Base-by-base conservation (phyloP, 2,113 vertebrate genomes). In the Turdus rufiventris region DNA sequence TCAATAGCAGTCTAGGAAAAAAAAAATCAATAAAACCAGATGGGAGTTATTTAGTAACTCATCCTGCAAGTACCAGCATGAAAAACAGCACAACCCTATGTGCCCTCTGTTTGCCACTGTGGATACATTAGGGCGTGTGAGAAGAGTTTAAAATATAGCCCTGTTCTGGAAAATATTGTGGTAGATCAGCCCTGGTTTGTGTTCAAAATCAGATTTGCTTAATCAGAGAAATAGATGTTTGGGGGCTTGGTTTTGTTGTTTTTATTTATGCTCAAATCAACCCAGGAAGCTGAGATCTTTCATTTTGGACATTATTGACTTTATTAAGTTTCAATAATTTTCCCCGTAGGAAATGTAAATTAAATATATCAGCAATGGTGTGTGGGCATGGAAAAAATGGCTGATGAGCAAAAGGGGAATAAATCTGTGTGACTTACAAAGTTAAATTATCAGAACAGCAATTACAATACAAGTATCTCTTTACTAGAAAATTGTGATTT, bases 1-100 rank as follows among this genome's bases (percentile, higher is more conserved):
- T 99, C 98, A 90, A 99, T 99, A 97, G 99, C 99, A 85, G 95
- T 98, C 99, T 99, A 97, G 72, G 51, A 96, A 96, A 94, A 96
- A 96, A 87, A 82, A 56, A 91, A 29, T 14, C 38, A 93, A 76
- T 47, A 93, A 93, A 88, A 91, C 20, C 82, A 96, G 43, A 90
- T 51, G 63, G 73, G 85, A 62, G 33, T 94, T 70, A 93, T 89
- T 96, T 93, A 95, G 78, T 56, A 81, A 67, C 84, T 18, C 24
- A 83, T 63, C 89, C 54, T 48, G 70, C 33, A 80, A 79, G 92
- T 51, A 91, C 17, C 61, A 47, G 65, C 57, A 85, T 26, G 62
- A 91, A 93, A 93, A 91, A 2, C 14, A 77, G 73, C 7, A 14
- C 18, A 86, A 42, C 36, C 48, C n/a, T 24, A 1, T 1, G 7